A percentile compares a stretch with the other conserved stretches of the same genome.
Evolutionary conservation across 2,797 vertebrate genomes (phyloP).

Genomic region (Tolypeutes matacus): DNA sequence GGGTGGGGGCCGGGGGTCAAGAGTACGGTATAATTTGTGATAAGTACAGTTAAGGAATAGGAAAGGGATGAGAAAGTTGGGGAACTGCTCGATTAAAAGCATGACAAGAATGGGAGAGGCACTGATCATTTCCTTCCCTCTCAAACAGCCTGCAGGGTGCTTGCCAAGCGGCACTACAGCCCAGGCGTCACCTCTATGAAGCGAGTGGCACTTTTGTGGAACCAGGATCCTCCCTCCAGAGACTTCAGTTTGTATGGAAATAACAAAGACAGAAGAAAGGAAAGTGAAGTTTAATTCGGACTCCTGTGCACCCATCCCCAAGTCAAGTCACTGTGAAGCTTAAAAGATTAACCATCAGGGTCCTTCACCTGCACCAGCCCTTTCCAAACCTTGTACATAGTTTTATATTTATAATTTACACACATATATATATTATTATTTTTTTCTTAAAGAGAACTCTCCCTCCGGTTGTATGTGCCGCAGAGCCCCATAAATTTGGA

Average conservation of each 20-base stretch:
- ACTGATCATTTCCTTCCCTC: background rate
- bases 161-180: background rate
- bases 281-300: slow-evolving; percentile 35
- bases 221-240: background rate
- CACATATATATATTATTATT: rapidly evolving
- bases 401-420: background rate
- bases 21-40: background rate
- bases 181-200: background rate
- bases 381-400: background rate
- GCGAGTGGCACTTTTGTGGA: background rate
- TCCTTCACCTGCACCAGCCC: background rate
- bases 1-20: background rate
- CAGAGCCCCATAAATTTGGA: background rate
- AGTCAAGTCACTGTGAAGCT: background rate
- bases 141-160: background rate
- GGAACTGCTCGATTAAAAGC: background rate
- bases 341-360: background rate
- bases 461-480: background rate
- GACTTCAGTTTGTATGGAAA: background rate
- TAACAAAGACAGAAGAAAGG: background rate
- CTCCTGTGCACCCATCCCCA: background rate
- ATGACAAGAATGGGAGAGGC: background rate
- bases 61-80: background rate
- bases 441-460: slow-evolving; percentile 39
- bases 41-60: background rate